Percentiles rank a stretch among this genome's conserved stretches.
Evolutionary conservation across 2,113 vertebrate genomes (phyloP).

Genomic region (Pontoporia blainvillei): DNA sequence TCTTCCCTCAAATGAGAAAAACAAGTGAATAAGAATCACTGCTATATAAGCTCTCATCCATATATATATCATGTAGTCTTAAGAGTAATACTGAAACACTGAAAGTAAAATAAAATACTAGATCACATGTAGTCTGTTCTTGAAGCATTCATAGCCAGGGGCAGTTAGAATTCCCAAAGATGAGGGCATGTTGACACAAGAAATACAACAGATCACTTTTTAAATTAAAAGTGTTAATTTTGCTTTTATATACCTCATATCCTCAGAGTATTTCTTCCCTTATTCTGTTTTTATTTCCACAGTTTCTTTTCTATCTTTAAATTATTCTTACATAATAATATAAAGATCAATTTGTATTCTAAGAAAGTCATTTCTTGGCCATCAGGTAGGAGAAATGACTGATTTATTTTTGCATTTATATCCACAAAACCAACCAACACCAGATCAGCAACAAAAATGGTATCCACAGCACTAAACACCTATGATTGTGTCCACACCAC

Average conservation of each 20-base stretch:
- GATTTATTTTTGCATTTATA: not conserved
- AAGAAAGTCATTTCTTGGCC: not conserved
- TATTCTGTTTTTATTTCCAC: not conserved
- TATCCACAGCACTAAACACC: not conserved
- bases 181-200: not conserved
- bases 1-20: not conserved
- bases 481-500: not conserved
- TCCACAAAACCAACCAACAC: not conserved
- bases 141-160: not conserved
- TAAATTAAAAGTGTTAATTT: constrained; percentile 3
- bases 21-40: not conserved
- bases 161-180: not conserved
- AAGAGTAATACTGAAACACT: not conserved
- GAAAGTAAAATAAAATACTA: constrained; percentile 23
- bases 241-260: not conserved
- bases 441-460: not conserved
- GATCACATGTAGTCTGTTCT: not conserved
- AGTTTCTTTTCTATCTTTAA: not conserved
- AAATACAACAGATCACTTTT: not conserved
- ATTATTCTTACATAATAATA: not conserved
- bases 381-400: not conserved
- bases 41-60: not conserved
- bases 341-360: not conserved
- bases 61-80: not conserved
- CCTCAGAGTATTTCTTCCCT: not conserved